A percentile compares a stretch with the other conserved stretches of the same genome.
phyloP scores from a whole-genome alignment of 2,113 vertebrate genomes.

The Cyprinodon brontotheroides region DNA sequence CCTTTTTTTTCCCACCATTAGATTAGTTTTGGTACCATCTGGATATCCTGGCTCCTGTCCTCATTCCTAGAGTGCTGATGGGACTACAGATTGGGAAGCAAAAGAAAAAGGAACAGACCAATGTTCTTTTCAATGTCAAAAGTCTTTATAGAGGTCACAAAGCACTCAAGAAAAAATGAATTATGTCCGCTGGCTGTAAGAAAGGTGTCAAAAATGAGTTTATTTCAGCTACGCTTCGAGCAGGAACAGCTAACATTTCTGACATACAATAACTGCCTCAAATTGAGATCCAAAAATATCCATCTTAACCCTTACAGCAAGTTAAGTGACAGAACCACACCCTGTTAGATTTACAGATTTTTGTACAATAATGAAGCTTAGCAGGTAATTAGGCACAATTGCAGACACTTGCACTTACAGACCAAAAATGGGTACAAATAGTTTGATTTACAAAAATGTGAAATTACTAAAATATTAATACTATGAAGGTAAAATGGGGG shows the following conservation, averaged over 20 bases:
- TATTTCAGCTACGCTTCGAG: background rate
- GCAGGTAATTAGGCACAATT: conserved; percentile 9
- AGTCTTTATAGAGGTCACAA: conserved; percentile 29
- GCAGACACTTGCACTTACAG: background rate
- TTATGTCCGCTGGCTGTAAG: conserved; percentile 16
- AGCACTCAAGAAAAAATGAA: conserved; percentile 21
- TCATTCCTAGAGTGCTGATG: conserved; percentile 30
- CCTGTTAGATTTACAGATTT: background rate
- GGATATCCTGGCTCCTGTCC: conserved; percentile 19
- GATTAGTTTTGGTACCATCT: conserved; percentile 48
- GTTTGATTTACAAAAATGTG: background rate
- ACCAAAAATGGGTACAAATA: background rate
- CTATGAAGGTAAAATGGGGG: too few species aligned
- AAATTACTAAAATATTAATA: too few species aligned
- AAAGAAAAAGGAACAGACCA: background rate
- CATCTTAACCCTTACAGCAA: background rate
- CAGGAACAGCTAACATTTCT: conserved; percentile 19
- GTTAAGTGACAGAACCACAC: background rate
- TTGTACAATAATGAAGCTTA: background rate
- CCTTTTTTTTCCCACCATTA: conserved; percentile 10
- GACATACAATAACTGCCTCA: conserved; percentile 18
- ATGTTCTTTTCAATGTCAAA: conserved; percentile 28
- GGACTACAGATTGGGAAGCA: conserved; percentile 4
- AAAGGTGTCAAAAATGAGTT: conserved; percentile 23
- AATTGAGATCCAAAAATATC: conserved; percentile 9